Evolutionary conservation across 2,888 invertebrate genomes (phyloP), one percentile per base, ranked within the genome.

Genomic region (Ischnus inquisitorius): DNA sequence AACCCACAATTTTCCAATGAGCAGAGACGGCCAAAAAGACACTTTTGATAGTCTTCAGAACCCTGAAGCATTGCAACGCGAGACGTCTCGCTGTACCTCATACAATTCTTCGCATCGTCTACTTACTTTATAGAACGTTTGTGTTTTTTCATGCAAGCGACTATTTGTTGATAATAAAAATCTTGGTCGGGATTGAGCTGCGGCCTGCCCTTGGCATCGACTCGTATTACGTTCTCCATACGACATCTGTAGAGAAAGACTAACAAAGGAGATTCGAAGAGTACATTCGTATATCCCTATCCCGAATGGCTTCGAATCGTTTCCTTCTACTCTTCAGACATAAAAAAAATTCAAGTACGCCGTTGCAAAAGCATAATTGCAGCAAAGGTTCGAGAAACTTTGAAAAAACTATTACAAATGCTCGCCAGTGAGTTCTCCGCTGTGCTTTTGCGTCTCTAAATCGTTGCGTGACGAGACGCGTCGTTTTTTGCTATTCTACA

Each of bases 61-160:
- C 34, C 34, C 34, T 1, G 8, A 34, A 8, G 4, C 34, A 34
- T 34, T 34, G 34, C 8, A 34, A 5, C 34, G 34, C 8, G 34
- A 34, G 34, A 34, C 34, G 34, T 6, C 8, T 34, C 34, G 34
- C 34, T 34, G 34, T 34, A 34, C 34, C 34, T 34, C 8, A 4
- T 34, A 34, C 34, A 34, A 34, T 51, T 0, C 6, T 1, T 51
- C 48, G 8, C 28, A 34, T 51, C 16, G 3, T 16, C 1, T 43
- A 34, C 46, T 75, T 22, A 75, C 75, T 39, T 2, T 10, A 75
- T 46, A 14, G 28, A 39, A 1, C 19, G 16, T 14, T 75, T 75
- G 48, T 75, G 75, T n/a, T 64, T 46, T 19, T 75, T 28, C 22
- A 75, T 19, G 46, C 75, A 75, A 19, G 12, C 12, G 39, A 57